Conservation (phyloP, 2,888 invertebrate genomes). For the Itoplectis maculator region DNA sequence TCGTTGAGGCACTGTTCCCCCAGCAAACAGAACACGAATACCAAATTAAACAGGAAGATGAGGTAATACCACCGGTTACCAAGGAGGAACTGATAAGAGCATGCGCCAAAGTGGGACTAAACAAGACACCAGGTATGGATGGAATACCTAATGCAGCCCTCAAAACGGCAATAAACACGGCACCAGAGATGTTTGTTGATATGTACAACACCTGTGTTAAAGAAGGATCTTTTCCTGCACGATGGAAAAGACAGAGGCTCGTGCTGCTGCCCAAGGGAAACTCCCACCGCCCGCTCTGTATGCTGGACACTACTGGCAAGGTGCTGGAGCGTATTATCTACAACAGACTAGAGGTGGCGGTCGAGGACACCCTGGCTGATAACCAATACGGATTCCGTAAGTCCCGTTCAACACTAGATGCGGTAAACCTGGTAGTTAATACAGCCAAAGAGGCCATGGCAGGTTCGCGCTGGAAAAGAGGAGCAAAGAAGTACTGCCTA, state of each 20-base stretch:
- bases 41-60: neutral
- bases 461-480: neutral
- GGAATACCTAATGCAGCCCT: neutral
- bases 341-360: neutral
- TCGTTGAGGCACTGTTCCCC: neutral
- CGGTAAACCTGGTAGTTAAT: neutral
- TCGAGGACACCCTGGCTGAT: neutral
- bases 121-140: neutral
- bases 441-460: neutral
- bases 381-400: too few relatives aligned
- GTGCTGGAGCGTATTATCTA: neutral
- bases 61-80: neutral
- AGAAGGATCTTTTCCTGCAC: neutral
- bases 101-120: neutral
- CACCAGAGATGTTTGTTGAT: neutral
- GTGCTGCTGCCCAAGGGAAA: neutral
- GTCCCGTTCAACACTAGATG: neutral
- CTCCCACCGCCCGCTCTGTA: too few relatives aligned
- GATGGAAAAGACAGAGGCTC: neutral
- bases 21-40: neutral
- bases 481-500: conserved; percentile 1
- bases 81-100: neutral
- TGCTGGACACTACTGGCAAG: too few relatives aligned
- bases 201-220: neutral
- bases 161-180: neutral